Percentiles rank a stretch among this genome's conserved stretches.
phyloP scores from a whole-genome alignment of 2,888 invertebrate genomes.

The Meiosimyza decipiens region DNA sequence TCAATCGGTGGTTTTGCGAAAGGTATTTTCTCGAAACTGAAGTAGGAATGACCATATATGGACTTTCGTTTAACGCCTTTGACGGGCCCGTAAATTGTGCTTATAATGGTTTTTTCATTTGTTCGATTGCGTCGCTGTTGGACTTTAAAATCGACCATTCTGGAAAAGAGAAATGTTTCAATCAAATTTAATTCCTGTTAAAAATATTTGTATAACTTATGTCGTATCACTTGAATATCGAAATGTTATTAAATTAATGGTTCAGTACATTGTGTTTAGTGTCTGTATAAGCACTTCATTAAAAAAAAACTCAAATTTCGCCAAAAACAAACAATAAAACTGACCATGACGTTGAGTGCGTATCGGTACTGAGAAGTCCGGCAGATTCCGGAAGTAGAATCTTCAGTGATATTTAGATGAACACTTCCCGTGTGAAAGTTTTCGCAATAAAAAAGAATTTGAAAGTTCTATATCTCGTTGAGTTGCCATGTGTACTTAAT shows the following conservation, averaged over 20 bases:
- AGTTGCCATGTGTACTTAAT: no score
- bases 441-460: no score
- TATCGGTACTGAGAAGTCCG: no score
- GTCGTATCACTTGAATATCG: not conserved
- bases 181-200: not conserved
- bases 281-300: not conserved
- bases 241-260: not conserved
- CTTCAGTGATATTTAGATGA: no score
- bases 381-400: no score
- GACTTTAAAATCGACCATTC: constrained; percentile 60
- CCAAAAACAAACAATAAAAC: no score
- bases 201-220: no score
- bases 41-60: constrained; percentile 62
- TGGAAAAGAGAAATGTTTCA: constrained; percentile 38
- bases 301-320: no score
- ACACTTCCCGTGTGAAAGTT: no score
- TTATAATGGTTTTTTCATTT: constrained; percentile 55
- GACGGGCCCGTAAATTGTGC: constrained; percentile 63
- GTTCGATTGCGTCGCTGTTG: constrained; percentile 59
- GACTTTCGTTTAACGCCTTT: constrained; percentile 65
- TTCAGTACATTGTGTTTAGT: not conserved
- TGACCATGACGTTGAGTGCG: no score
- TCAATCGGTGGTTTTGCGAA: constrained; percentile 65
- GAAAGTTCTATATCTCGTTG: no score
- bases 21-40: constrained; percentile 64